Base-by-base conservation (phyloP, 2,113 vertebrate species). In the Cheilinus undulatus region DNA sequence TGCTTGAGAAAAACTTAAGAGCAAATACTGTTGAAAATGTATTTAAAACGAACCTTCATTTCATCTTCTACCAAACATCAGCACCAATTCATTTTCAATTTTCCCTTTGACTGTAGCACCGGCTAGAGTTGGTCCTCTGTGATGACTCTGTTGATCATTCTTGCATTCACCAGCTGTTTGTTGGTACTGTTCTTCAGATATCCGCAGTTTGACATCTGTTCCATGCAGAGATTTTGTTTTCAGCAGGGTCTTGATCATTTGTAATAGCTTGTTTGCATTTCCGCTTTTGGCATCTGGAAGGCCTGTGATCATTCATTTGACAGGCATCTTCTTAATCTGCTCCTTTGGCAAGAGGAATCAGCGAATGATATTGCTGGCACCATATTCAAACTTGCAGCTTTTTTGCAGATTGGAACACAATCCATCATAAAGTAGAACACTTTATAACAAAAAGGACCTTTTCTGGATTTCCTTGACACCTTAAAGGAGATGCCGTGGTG, bases 1-100 rank as follows among this genome's bases (percentile, higher is more conserved):
- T 85, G 86, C 83, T 89, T 86, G 81, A 84, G 72, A 67, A 46
- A 84, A 83, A 86, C 61, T 53, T n/a, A 40, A 68, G 8, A 76
- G 15, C 24, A 62, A 57, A 69, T 49, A 63, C 36, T 61, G 40
- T 48, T 1, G 64, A 20, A 66, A 70, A 69, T 72, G 11, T 14
- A 61, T 65, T 63, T 62, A 12, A 72, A 40, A 50, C 46, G 43
- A 48, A 48, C 7, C 45, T 73, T 62, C 28, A 54, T 64, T 50
- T 23, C 38, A 5, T 79, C 69, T 74, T 73, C 42, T 27, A 4
- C 58, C 19, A 57, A 22, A 67, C 23, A 66, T 48, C n/a, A 28
- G 40, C 22, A 20, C n/a, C 28, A 10, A 59, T 71, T 75, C 24
- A 48, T 52, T 74, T 58, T 78, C 27, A 69, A 10, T 50, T 49